Evolutionary conservation across 1,140 invertebrate genomes (phyloP), one percentile per base, ranked within the genome.

Genomic region (Medauroidea extradentata): DNA sequence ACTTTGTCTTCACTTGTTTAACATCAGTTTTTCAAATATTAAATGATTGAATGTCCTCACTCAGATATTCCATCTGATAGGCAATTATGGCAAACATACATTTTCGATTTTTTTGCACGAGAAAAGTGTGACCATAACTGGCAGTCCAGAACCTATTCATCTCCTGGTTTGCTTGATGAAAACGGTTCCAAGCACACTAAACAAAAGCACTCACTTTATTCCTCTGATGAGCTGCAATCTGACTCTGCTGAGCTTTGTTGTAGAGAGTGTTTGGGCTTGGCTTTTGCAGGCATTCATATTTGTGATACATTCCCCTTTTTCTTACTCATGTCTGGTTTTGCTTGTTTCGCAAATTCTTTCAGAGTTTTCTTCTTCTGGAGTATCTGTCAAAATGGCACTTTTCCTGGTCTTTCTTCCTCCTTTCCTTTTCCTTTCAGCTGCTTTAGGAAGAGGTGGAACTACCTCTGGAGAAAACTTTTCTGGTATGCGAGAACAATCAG

Each of bases 131-230:
- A 46, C 61, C 63, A 68, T 23, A 56, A 39, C 55, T 61, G 57
- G 60, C 63, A 66, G 13, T 18, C 16, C 13, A 51, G 60, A 24
- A 65, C 52, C 60, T 55, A 62, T 34, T 64, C 51, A 42, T 64
- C 64, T 29, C 62, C 43, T 2, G 63, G 51, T 43, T 42, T 62
- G 60, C 63, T 66, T 13, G 27, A 42, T 27, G 41, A 51, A 62
- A 62, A 65, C 23, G 62, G 13, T 62, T 25, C 25, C 41, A 65
- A 9, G 53, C 63, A 63, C 49, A 64, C 52, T 23, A 65, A n/a
- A 61, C 63, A n/a, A 64, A 48, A 65, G 21, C 49, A 61, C 11
- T 65, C 58, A 24, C 63, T 54, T 57, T 63, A 21, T 27, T 62
- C 53, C 29, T 34, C 29, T 34, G 29, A 34, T 34, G 29, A 34